Percentiles rank a stretch among this genome's conserved stretches.
Conservation (phyloP, 2,888 invertebrate species). For the Drosophila testacea region DNA sequence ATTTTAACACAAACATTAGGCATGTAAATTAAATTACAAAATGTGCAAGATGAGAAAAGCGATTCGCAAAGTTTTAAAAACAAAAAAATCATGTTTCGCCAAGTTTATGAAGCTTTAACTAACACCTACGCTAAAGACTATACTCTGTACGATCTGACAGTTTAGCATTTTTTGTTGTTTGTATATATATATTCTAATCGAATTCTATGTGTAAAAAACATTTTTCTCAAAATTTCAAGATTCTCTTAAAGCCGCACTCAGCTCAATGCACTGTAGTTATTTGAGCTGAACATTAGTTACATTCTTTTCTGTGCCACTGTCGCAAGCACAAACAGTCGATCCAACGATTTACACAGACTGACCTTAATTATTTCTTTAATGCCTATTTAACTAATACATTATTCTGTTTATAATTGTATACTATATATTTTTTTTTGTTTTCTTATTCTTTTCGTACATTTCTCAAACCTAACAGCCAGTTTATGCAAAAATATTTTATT, state of each 20-base stretch:
- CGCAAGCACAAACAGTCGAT: conserved; percentile 37
- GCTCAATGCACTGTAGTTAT: conserved; percentile 50
- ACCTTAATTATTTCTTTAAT: conserved; percentile 59
- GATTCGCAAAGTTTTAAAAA: conserved; percentile 26
- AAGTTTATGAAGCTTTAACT: conserved; percentile 62
- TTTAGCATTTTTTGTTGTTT: conserved; percentile 21
- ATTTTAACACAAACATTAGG: conserved; percentile 65
- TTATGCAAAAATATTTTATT: conserved; percentile 71
- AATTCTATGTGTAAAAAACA: conserved; percentile 38
- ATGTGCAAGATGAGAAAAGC: conserved; percentile 56
- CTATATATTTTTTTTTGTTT: conserved; percentile 35
- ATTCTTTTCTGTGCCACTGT: conserved; percentile 29
- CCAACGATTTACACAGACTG: conserved; percentile 60
- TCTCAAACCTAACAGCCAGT: conserved; percentile 77
- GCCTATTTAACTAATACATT: conserved; percentile 70
- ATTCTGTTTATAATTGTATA: conserved; percentile 42
- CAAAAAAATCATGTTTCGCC: conserved; percentile 38
- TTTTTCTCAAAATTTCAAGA: conserved; percentile 29
- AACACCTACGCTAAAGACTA: conserved; percentile 65
- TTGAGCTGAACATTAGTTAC: conserved; percentile 69
- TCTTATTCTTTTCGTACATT: conserved; percentile 41
- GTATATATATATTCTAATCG: conserved; percentile 30
- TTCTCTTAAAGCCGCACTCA: conserved; percentile 42
- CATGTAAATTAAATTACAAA: conserved; percentile 59
- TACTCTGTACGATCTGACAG: conserved; percentile 52